Evolutionary conservation across 1,140 invertebrate genomes (phyloP).

Genomic region (Pseudomyrmex dendroicus): DNA sequence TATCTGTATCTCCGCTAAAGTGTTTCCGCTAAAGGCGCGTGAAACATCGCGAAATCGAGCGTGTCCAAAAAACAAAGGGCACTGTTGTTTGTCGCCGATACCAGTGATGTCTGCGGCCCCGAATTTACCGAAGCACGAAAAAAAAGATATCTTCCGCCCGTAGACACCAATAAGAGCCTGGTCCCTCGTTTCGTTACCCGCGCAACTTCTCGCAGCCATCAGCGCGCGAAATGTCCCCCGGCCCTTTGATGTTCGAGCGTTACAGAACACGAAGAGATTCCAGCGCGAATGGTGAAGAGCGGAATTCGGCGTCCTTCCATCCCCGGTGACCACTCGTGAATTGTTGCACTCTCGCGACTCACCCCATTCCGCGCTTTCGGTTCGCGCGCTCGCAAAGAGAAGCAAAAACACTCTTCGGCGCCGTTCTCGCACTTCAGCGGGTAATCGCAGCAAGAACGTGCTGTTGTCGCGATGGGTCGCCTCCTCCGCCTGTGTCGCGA

Average conservation of each 20-base stretch:
- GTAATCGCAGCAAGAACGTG: constrained; percentile 55
- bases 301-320: constrained; percentile 67
- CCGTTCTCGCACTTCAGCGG: constrained; percentile 62
- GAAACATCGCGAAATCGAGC: constrained; percentile 43
- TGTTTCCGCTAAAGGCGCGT: not conserved
- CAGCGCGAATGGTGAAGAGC: constrained; percentile 33
- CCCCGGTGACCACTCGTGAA: constrained; percentile 71
- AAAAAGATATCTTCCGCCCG: constrained; percentile 48
- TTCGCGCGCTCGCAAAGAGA: constrained; percentile 57
- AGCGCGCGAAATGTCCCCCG: constrained; percentile 51
- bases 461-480: not conserved
- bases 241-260: constrained; percentile 66
- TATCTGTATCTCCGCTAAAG: no score
- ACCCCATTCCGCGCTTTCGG: constrained; percentile 11
- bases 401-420: constrained; percentile 58
- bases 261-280: constrained; percentile 53
- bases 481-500: not conserved
- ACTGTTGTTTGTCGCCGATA: constrained; percentile 21
- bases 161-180: constrained; percentile 43
- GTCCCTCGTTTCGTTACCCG: constrained; percentile 16
- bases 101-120: constrained; percentile 6
- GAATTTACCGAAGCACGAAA: constrained; percentile 34
- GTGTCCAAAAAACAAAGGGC: constrained; percentile 27
- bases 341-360: constrained; percentile 36
- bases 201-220: constrained; percentile 22